Base-by-base conservation (phyloP, 1,140 invertebrate genomes). In the Oedothorax gibbosus region DNA sequence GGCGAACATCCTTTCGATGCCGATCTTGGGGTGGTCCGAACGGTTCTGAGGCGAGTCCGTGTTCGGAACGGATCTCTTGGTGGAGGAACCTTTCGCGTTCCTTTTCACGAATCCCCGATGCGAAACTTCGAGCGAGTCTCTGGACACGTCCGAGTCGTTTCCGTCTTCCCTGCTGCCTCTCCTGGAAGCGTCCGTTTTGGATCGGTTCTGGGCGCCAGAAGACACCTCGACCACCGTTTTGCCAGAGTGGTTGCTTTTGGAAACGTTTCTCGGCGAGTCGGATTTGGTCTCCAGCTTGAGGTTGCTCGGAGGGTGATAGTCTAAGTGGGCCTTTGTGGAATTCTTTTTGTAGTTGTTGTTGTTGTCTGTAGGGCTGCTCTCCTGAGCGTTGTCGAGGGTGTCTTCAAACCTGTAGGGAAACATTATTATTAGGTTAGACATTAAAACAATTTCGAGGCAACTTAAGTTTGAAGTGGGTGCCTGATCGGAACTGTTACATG, bases 61-160 rank as follows among this genome's bases (percentile, higher is more conserved):
- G 15, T n/a, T 15, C 6, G 66, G 15, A 69, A 35, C n/a, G n/a
- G 20, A 56, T 12, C 11, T 35, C 15, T 71, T 49, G 21, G 53
- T 8, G n/a, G 49, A 35, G 35, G 35, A 35, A 5, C 60, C 35
- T 49, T 11, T 66, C 49, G 11, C 72, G 15, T 66, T 66, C 12
- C 50, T 75, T 56, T 15, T 66, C 0, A 20, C 51, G 51, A 49
- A 72, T 3, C 49, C 21, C n/a, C 12, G 53, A 21, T 14, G 56
- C 12, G 57, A 54, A 2, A 73, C 11, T 57, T 85, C 84, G 11
- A 85, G 56, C 5, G 84, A 85, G 18, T 85, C 84, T 14, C 54
- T 73, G 11, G 84, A 85, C 15, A 85, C 76, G 49, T 85, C 84
- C 60, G 84, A 85, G 12, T 85, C 77, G 20, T 80, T 62, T 10